A percentile compares a stretch with the other conserved stretches of the same genome.
phyloP scores from a whole-genome alignment of 23 tunicate genomes.

The Styela clava region DNA sequence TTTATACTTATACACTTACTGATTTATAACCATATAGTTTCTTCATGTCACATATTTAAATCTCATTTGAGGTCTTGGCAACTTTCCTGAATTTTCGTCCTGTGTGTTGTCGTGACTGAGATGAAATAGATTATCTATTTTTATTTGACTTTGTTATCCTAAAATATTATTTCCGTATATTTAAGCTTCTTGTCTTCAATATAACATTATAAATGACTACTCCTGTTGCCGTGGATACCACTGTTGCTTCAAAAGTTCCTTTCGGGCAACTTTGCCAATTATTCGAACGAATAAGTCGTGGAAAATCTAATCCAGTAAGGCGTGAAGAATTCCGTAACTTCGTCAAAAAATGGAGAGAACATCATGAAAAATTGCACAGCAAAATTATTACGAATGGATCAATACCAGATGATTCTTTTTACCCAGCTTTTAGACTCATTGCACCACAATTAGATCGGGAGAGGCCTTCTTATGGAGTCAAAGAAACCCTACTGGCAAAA shows the following conservation, averaged over 20 bases:
- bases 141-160: too few relatives aligned
- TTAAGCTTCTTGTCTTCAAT: too few relatives aligned
- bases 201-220: too few relatives aligned
- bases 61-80: too few relatives aligned
- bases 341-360: slow-evolving; percentile 42
- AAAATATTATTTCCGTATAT: too few relatives aligned
- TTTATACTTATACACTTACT: too few relatives aligned
- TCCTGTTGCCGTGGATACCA: not conserved
- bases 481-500: slow-evolving; percentile 80
- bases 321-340: slow-evolving; percentile 46
- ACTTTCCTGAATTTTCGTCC: too few relatives aligned
- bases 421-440: slow-evolving; percentile 67
- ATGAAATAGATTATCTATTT: too few relatives aligned
- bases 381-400: slow-evolving; percentile 9
- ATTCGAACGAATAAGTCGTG: slow-evolving; percentile 59
- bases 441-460: slow-evolving; percentile 70
- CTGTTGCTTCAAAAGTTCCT: slow-evolving; percentile 49
- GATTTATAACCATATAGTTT: too few relatives aligned
- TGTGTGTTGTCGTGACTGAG: too few relatives aligned
- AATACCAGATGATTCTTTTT: slow-evolving; percentile 34
- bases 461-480: slow-evolving; percentile 78
- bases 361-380: slow-evolving; percentile 22
- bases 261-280: slow-evolving; percentile 70
- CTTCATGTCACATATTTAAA: too few relatives aligned
- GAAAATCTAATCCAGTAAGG: slow-evolving; percentile 60